Evolutionary conservation across 2,888 invertebrate genomes (phyloP), one percentile per base, ranked within the genome.

Genomic region (Drosophila suboccidentalis): DNA sequence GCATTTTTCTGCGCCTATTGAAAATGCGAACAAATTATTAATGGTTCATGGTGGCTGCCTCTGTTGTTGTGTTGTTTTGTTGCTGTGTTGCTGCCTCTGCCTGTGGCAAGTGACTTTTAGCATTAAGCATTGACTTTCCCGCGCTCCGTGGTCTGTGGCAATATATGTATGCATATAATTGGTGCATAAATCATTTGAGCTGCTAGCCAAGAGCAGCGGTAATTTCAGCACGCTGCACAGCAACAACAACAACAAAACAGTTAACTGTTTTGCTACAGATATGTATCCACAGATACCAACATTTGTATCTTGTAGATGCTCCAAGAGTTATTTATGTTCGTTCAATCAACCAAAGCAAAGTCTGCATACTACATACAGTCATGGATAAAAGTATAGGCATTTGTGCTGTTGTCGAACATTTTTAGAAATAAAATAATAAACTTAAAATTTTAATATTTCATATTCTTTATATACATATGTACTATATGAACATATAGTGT

Each of bases 151-250:
- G 49, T 68, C 51, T 68, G 65, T 59, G 34, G 38, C 19, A 59
- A 51, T 68, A 44, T 34, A 11, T 66, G 66, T 34, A 11, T 66
- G 66, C 68, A 71, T 77, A 63, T 86, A 86, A 86, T 87, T 86
- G 86, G 67, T 69, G 86, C 86, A 86, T 86, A 87, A 86, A 86
- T 86, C 86, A 85, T 86, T 79, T 73, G 55, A 78, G 78, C 71
- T 78, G 80, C 65, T 72, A 50, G 75, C 76, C 82, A 69, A 77
- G 75, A 78, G 70, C 74, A 75, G 75, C 77, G 68, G 82, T 79
- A 74, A 77, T 75, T 78, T 73, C 62, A 75, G 61, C 72, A 76
- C 44, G 47, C 46, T 47, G 46, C 36, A 22, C 22, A 22, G 19
- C 74, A 65, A 63, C 81, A 75, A 78, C 77, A 29, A 29, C 29